These are phyloP conservation scores for Iphiclides podalirius DNA, from an alignment of 2,888 invertebrate genomes.

Conservation along the genomic window DNA sequence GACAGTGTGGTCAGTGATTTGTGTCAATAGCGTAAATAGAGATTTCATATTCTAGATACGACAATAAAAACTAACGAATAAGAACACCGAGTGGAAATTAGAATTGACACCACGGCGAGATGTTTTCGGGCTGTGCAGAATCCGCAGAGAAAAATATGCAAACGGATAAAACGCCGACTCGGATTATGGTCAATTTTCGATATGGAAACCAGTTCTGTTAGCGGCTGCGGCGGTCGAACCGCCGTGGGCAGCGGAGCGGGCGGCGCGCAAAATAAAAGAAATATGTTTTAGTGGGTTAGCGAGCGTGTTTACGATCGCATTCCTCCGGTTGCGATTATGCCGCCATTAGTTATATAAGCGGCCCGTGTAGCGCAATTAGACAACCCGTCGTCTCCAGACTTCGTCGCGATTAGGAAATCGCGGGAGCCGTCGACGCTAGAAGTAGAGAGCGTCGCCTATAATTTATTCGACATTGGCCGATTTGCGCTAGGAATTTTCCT, in stretches of 20 bases:
- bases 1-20: too few species aligned
- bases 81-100: background rate
- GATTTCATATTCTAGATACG: background rate
- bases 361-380: conserved; percentile 57
- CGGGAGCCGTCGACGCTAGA: too few species aligned
- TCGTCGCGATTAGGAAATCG: too few species aligned
- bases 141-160: conserved; percentile 54
- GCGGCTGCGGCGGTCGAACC: conserved; percentile 35
- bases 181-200: conserved; percentile 70
- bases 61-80: conserved; percentile 2
- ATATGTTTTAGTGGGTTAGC: conserved; percentile 80
- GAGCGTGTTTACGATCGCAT: conserved; percentile 75
- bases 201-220: conserved; percentile 70
- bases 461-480: conserved; percentile 15
- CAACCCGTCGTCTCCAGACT: conserved; percentile 54
- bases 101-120: too few species aligned
- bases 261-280: conserved; percentile 73
- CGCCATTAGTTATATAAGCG: conserved; percentile 71
- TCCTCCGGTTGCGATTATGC: conserved; percentile 64
- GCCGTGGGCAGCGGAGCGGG: conserved; percentile 39
- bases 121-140: conserved; percentile 35
- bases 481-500: conserved; percentile 16
- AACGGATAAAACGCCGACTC: conserved; percentile 51
- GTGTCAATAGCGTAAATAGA: background rate
- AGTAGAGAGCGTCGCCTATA: background rate